Evolutionary conservation across 1,140 invertebrate genomes (phyloP), one percentile per base, ranked within the genome.

Genomic region (Conus ventricosus): DNA sequence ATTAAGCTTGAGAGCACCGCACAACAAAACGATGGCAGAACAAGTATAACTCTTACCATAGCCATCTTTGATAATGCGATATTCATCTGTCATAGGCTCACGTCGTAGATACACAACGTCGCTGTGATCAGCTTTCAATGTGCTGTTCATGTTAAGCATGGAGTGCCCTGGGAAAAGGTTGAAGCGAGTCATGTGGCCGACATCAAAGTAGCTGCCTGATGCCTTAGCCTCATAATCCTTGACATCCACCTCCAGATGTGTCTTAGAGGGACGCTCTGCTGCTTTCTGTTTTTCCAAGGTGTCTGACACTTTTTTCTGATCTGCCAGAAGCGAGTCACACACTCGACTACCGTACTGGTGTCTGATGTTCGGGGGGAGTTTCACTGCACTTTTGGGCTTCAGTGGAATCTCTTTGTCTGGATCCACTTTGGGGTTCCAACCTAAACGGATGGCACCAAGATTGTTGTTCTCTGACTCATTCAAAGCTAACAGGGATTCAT

Each of bases 91-190:
- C 55, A 91, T 90, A 15, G 88, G 89, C 63, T 89, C 71, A 27
- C 92, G 86, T 17, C 89, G 84, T 8, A 91, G 67, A 75, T 90
- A 88, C 5, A 93, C 91, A 25, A 84, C 81, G 27, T 92, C 90
- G 87, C 88, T 93, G 85, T 90, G 91, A 13, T 78, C 83, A 81
- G 88, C 83, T 80, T 92, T 92, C 4, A 88, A 91, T 54, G 88
- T 88, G 80, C 92, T 92, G 10, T 83, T 88, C 71, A 91, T 90
- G 54, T 92, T 85, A 13, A 88, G 85, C 17, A 91, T 88, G 17
- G 90, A 90, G 67, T 91, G 90, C 51, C 92, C 92, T 25, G 92
- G 91, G 75, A 93, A 93, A 20, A 92, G 84, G 85, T 93, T 92
- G 75, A 88, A 86, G 23, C 93, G 83, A 57, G 89, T 89, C 25